Evolutionary conservation across 2,797 vertebrate species (phyloP), one percentile per base, ranked within the genome.

Genomic region (Microctenopoma stevenorrisi): DNA sequence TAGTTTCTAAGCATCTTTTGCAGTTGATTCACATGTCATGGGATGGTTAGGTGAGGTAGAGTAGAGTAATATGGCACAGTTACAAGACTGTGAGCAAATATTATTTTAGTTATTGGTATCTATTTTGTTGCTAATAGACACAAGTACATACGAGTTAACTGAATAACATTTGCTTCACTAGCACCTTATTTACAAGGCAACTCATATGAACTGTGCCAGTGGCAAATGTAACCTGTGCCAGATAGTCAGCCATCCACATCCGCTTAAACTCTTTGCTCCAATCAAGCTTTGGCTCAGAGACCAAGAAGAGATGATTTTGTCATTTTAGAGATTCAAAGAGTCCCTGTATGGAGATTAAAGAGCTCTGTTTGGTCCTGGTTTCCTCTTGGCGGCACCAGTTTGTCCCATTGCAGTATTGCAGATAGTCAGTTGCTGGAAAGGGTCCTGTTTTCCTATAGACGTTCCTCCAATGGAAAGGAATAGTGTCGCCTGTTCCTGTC

Each of bases 261-360:
- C 61, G 54, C 68, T 49, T 59, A 67, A 81, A 56, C 53, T 64
- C 66, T 86, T 88, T 83, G 65, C 74, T 81, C 64, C 74, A 89
- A 90, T 92, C 82, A 88, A 81, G 59, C 22, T 25, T 76, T 75
- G 75, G 70, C 81, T 64, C 55, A 4, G 26, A 62, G 54, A 68
- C 79, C 52, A 76, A 56, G 48, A 71, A 46, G 69, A 71, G 55
- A 90, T 73, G 73, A 54, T 66, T 80, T 81, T 76, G 55, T 70
- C 82, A 74, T 86, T 42, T 60, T 22, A 43, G 57, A 60, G 53
- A 58, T 51, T 83, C 74, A 56, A 63, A 65, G 61, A 84, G 87
- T 73, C 61, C 59, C 40, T 82, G 49, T 12, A 46, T 35, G 50
- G 35, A 91, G 84, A 91, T 89, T 91, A 83, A 87, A 88, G 67